These are phyloP conservation scores for Cabera pusaria DNA, from an alignment of 2,888 invertebrate genomes.

Conservation along the genomic window DNA sequence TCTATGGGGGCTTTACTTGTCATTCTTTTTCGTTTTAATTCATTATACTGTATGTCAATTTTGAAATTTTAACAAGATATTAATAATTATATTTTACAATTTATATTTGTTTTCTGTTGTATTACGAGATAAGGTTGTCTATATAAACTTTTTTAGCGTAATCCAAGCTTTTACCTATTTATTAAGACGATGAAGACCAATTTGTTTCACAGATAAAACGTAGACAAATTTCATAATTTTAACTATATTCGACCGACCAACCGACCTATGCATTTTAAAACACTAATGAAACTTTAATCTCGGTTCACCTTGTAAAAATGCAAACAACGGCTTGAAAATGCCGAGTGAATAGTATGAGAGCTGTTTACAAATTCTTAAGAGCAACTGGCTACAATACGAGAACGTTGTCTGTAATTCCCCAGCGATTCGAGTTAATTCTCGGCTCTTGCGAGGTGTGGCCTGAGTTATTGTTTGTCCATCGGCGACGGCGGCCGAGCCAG, in stretches of 20 bases:
- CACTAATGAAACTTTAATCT: conserved; percentile 25
- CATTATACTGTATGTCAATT: too few relatives aligned
- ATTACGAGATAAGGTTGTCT: too few relatives aligned
- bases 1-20: too few relatives aligned
- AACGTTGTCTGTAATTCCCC: conserved; percentile 29
- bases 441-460: conserved; percentile 40
- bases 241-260: too few relatives aligned
- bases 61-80: too few relatives aligned
- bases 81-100: too few relatives aligned
- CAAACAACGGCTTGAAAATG: conserved; percentile 22
- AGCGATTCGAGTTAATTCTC: conserved; percentile 37
- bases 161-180: too few relatives aligned
- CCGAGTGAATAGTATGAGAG: conserved; percentile 18
- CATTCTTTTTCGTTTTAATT: too few relatives aligned
- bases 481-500: conserved; percentile 25
- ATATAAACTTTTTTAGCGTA: too few relatives aligned
- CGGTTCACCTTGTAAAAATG: conserved; percentile 22
- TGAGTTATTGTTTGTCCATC: conserved; percentile 52
- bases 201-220: too few relatives aligned
- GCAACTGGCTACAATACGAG: conserved; percentile 26
- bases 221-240: conserved; percentile 2
- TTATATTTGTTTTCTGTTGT: too few relatives aligned
- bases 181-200: too few relatives aligned
- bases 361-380: conserved; percentile 30
- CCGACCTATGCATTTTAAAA: conserved; percentile 22